These are phyloP conservation scores for Meloidogyne floridensis DNA, from an alignment of 1,140 invertebrate species.

Conservation along the genomic window DNA sequence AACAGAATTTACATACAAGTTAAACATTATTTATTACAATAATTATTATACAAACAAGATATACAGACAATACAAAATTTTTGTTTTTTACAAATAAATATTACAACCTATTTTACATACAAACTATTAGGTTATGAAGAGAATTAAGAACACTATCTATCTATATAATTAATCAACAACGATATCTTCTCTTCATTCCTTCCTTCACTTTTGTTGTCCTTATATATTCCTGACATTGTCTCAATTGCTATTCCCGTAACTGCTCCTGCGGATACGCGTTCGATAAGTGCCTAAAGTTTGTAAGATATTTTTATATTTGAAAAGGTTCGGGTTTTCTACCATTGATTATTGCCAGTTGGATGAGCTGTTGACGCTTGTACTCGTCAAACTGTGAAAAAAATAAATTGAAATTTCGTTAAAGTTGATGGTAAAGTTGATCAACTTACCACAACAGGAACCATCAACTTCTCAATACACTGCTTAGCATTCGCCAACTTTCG, in stretches of 20 bases:
- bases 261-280: slow-evolving; percentile 5
- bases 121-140: not conserved
- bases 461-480: slow-evolving; percentile 17
- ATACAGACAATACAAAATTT: too few relatives aligned
- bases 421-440: not conserved
- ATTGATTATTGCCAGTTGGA: slow-evolving; percentile 53
- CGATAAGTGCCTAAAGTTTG: not conserved
- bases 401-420: slow-evolving; percentile 20
- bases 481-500: slow-evolving; percentile 40
- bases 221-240: not conserved
- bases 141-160: not conserved
- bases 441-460: not conserved
- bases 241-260: slow-evolving; percentile 1
- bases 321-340: slow-evolving; percentile 23
- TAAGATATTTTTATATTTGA: not conserved
- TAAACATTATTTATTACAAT: too few relatives aligned
- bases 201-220: not conserved
- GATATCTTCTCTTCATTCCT: not conserved
- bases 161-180: not conserved
- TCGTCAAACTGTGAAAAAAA: slow-evolving; percentile 50
- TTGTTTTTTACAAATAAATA: not conserved
- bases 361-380: slow-evolving; percentile 53
- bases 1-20: too few relatives aligned
- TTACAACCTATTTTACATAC: not conserved
- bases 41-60: too few relatives aligned